Evolutionary conservation across 2,113 vertebrate species (phyloP).

Genomic region (Muscicapa adusta): DNA sequence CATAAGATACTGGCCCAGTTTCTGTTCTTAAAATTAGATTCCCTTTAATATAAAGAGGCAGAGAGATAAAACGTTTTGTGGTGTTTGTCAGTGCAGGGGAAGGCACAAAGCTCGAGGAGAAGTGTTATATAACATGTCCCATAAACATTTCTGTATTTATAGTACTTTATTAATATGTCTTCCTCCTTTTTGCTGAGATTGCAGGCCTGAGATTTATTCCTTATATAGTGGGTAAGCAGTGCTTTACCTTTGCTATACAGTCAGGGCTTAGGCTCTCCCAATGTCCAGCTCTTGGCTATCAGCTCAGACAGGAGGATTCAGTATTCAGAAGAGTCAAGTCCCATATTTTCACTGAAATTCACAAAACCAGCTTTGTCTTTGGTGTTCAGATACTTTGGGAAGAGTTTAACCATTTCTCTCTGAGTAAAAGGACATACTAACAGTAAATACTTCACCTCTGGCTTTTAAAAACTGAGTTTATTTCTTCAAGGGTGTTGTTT

Average conservation of each 20-base stretch:
- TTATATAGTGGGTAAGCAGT: not conserved
- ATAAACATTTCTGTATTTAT: conserved; percentile 3
- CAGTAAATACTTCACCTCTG: not conserved
- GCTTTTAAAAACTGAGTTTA: not conserved
- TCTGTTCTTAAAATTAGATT: not conserved
- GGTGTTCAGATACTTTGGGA: not conserved
- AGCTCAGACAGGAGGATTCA: not conserved
- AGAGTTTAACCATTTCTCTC: not conserved
- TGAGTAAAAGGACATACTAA: not conserved
- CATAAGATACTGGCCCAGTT: not conserved
- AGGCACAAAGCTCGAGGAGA: not conserved
- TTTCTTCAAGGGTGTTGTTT: not conserved
- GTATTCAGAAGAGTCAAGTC: not conserved
- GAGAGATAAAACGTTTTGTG: not conserved
- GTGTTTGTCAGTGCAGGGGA: not conserved
- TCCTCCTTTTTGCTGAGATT: not conserved
- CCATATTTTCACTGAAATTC: not conserved
- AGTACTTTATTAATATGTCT: not conserved
- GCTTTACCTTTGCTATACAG: not conserved
- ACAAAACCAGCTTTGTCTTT: not conserved
- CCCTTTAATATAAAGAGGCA: not conserved
- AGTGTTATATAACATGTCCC: not conserved
- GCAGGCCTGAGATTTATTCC: not conserved
- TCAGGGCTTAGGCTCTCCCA: not conserved
- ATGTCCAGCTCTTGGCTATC: not conserved